Percentiles rank a stretch among this genome's conserved stretches.
Conservation (phyloP, 2,113 vertebrate species). For the Manacus vitellinus region DNA sequence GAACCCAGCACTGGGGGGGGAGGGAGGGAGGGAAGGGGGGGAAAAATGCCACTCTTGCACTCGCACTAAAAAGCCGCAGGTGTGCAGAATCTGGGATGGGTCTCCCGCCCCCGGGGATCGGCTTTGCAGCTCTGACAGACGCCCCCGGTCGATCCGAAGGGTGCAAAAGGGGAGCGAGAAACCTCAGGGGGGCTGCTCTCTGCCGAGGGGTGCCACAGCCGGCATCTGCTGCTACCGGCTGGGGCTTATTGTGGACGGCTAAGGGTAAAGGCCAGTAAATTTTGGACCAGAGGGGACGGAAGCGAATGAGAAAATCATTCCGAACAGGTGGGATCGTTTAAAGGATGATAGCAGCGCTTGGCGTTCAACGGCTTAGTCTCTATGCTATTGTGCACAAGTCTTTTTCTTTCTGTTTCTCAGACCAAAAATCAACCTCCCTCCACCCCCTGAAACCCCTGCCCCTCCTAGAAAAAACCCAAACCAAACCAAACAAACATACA, state of each 20-base stretch:
- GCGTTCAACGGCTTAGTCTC: accelerated
- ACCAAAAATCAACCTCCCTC: not conserved
- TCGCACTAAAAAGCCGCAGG: not conserved
- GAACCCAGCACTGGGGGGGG: accelerated
- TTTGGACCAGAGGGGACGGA: not conserved
- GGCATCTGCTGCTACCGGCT: accelerated
- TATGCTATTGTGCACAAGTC: accelerated
- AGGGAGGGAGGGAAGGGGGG: accelerated
- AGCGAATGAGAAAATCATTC: accelerated
- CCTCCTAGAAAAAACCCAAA: accelerated
- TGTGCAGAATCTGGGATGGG: accelerated
- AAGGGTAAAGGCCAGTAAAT: not conserved
- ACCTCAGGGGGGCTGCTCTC: accelerated
- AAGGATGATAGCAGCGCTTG: accelerated
- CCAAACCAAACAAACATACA: not conserved
- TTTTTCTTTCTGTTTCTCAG: not conserved
- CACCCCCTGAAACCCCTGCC: accelerated
- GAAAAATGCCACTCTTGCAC: accelerated
- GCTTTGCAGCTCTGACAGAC: not conserved
- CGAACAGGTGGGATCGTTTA: not conserved
- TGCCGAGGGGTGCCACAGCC: accelerated
- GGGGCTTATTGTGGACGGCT: not conserved
- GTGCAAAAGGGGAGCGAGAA: accelerated
- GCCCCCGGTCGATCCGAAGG: accelerated
- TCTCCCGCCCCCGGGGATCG: accelerated